Percentiles rank a stretch among this genome's conserved stretches.
These are phyloP conservation scores for Nibea albiflora DNA, from an alignment of 2,113 vertebrate genomes.

Conservation along the genomic window DNA sequence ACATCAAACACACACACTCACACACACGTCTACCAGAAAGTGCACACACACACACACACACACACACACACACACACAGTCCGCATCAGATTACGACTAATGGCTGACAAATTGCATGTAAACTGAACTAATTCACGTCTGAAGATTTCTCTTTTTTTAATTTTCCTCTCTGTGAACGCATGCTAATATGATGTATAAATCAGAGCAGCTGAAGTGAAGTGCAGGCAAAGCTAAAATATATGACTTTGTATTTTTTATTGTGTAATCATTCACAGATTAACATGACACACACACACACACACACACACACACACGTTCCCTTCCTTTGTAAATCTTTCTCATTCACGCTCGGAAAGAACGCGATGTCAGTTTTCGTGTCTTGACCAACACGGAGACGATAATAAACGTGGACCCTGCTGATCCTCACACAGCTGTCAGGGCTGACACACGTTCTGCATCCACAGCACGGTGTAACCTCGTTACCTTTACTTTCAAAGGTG, in stretches of 20 bases:
- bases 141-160: neutral
- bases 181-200: constrained; percentile 17
- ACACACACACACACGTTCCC: neutral
- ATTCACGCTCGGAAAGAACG: too few species aligned
- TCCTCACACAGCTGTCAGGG: neutral
- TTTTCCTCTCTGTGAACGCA: neutral
- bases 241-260: neutral
- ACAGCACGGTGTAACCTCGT: neutral
- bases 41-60: constrained; percentile 5
- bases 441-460: neutral
- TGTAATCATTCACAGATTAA: constrained; percentile 17
- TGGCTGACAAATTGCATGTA: neutral
- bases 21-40: neutral
- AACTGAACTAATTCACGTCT: neutral
- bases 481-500: neutral
- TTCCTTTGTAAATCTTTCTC: too few species aligned
- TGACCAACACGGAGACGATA: neutral
- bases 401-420: neutral
- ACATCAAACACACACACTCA: constrained; percentile 1
- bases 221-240: constrained; percentile 2
- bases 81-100: neutral
- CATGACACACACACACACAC: neutral
- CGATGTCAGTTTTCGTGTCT: neutral
- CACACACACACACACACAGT: neutral
- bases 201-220: constrained; percentile 4